Percentiles rank a stretch among this genome's conserved stretches.
These are phyloP conservation scores for Boloria euphrosyne DNA, from an alignment of 2,888 invertebrate species.

Conservation along the genomic window DNA sequence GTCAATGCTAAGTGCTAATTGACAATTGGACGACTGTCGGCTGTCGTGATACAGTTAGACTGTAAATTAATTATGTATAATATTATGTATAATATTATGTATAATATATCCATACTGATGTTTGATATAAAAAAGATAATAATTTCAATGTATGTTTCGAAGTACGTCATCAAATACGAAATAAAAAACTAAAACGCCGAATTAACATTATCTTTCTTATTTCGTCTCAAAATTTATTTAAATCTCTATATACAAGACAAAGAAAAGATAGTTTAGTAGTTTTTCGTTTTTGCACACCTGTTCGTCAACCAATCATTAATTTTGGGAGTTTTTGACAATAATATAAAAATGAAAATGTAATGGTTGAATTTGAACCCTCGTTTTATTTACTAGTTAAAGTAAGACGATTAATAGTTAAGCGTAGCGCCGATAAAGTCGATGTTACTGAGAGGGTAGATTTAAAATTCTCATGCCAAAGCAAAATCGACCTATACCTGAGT, in stretches of 20 bases:
- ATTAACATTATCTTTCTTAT: no score
- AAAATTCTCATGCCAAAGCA: slow-evolving; percentile 17
- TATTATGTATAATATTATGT: not conserved
- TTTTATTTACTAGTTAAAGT: not conserved
- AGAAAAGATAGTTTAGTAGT: no score
- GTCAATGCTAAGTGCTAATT: slow-evolving; percentile 43
- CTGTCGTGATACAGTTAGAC: slow-evolving; percentile 37
- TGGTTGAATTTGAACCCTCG: no score
- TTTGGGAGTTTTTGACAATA: no score
- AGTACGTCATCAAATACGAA: no score
- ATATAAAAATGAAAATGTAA: no score
- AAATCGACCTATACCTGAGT: slow-evolving; percentile 15
- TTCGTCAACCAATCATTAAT: no score
- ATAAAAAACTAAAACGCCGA: no score
- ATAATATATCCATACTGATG: not conserved
- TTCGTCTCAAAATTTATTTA: no score
- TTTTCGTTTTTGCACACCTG: no score
- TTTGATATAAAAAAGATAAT: not conserved
- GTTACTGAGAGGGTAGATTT: slow-evolving; percentile 4
- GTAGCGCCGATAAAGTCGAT: not conserved
- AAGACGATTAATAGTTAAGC: not conserved
- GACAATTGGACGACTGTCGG: slow-evolving; percentile 47
- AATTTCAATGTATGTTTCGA: not conserved
- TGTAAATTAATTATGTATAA: slow-evolving; percentile 1
- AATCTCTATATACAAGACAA: no score